phyloP scores from a whole-genome alignment of 2,888 invertebrate species.

The Dicyrtoma fusca region DNA sequence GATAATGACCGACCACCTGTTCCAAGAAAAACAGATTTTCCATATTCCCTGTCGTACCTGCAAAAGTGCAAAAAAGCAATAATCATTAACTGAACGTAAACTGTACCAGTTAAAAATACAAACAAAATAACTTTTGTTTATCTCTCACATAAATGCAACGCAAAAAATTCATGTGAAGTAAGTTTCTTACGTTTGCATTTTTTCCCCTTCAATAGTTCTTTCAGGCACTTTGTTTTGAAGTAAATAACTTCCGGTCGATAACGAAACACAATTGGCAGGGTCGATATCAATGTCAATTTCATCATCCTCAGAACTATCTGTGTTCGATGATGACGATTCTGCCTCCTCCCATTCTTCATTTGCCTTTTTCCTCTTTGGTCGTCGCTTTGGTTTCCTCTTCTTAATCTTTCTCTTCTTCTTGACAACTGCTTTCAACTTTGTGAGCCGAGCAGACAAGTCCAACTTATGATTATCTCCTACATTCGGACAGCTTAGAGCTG shows the following conservation, averaged over 20 bases:
- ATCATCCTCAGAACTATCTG: slow-evolving; percentile 9
- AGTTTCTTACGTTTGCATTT: slow-evolving; percentile 57
- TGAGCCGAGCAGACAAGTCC: slow-evolving; percentile 60
- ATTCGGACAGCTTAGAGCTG: slow-evolving; percentile 59
- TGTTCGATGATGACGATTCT: slow-evolving; percentile 4
- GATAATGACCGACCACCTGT: slow-evolving; percentile 59
- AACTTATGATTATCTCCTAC: slow-evolving; percentile 60
- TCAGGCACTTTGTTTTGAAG: slow-evolving; percentile 56
- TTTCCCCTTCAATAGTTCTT: slow-evolving; percentile 57
- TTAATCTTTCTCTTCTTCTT: slow-evolving; percentile 20
- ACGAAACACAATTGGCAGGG: neutral
- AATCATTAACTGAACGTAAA: no score
- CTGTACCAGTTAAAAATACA: no score
- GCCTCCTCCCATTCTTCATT: neutral
- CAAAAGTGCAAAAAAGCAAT: no score
- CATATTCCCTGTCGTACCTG: slow-evolving; percentile 38
- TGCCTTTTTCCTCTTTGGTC: slow-evolving; percentile 44
- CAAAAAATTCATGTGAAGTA: no score
- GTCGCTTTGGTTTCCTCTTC: slow-evolving; percentile 48
- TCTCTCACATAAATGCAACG: no score
- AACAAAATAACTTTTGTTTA: no score
- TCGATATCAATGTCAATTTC: neutral
- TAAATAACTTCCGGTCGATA: neutral
- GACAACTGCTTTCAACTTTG: slow-evolving; percentile 6
- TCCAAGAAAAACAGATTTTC: slow-evolving; percentile 55